phyloP scores from a whole-genome alignment of 2,113 vertebrate species.

The Paracanthobrama guichenoti region DNA sequence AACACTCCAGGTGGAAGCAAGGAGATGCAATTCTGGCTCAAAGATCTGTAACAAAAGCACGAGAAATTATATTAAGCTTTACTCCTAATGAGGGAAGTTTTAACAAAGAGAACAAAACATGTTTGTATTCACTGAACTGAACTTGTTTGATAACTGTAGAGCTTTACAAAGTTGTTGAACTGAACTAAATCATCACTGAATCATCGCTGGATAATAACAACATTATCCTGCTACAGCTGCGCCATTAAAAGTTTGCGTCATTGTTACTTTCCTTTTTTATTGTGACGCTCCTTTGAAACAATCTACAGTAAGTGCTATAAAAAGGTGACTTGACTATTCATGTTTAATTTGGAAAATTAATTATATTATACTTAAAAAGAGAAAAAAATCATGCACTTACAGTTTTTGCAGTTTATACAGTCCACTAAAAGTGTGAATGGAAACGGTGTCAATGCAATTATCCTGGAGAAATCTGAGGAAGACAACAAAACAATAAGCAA shows the following conservation, averaged over 20 bases:
- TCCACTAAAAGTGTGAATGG: constrained; percentile 75
- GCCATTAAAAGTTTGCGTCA: no score
- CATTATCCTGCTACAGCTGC: no score
- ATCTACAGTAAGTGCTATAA: no score
- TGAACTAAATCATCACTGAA: no score
- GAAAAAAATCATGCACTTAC: constrained; percentile 68
- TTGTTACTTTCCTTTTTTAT: no score
- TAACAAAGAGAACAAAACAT: neutral
- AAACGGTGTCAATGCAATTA: constrained; percentile 76
- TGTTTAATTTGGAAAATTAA: neutral
- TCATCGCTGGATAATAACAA: no score
- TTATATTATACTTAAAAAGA: neutral
- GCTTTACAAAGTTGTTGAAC: no score
- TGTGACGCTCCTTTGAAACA: no score
- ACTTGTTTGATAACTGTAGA: no score
- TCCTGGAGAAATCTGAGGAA: constrained; percentile 77
- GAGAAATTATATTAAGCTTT: no score
- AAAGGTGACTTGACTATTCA: no score
- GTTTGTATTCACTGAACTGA: no score
- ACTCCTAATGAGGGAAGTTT: neutral
- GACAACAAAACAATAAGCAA: constrained; percentile 3
- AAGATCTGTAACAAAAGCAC: constrained; percentile 69
- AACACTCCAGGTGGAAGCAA: constrained; percentile 74
- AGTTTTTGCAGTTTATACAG: constrained; percentile 74
- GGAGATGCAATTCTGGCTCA: constrained; percentile 76